phyloP scores from a whole-genome alignment of 2,888 invertebrate species.

The Andrena chrysosceles region DNA sequence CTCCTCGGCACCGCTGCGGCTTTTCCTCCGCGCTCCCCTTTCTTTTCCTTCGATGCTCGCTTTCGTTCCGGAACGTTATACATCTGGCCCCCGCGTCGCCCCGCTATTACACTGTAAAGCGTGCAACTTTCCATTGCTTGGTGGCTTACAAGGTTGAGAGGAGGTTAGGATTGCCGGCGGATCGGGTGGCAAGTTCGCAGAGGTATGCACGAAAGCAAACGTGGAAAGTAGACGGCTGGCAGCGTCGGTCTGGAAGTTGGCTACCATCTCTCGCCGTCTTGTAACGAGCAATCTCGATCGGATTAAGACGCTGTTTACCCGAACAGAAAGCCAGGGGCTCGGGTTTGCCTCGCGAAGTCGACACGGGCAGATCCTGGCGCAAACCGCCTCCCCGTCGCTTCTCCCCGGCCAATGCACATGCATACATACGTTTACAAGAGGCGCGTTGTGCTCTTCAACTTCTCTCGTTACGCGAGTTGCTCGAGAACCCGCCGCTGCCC shows the following conservation, averaged over 20 bases:
- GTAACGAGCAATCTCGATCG: conserved; percentile 65
- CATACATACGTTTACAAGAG: conserved; percentile 31
- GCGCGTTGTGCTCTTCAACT: conserved; percentile 22
- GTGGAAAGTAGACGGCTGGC: background rate
- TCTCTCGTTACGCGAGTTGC: conserved; percentile 35
- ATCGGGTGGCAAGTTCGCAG: conserved; percentile 13
- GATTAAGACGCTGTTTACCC: conserved; percentile 65
- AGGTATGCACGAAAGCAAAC: background rate
- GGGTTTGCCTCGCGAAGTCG: conserved; percentile 56
- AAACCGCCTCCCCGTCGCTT: background rate
- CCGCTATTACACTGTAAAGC: background rate
- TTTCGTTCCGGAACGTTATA: conserved; percentile 47
- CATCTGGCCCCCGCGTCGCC: conserved; percentile 48
- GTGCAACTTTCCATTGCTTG: conserved; percentile 5
- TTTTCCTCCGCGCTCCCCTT: conserved; percentile 2
- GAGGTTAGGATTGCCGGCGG: conserved; percentile 18
- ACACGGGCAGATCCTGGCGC: conserved; percentile 25
- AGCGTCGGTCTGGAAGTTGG: conserved; percentile 30
- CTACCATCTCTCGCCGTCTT: conserved; percentile 38
- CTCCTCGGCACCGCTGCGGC: conserved; percentile 1
- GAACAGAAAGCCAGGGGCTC: conserved; percentile 59
- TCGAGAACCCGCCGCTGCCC: conserved; percentile 11
- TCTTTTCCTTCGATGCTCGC: conserved; percentile 39
- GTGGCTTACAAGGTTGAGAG: conserved; percentile 1
- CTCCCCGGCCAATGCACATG: conserved; percentile 14